Conservation (phyloP, 1,140 invertebrate genomes). For the Pachyrhynchus sulphureomaculatus region DNA sequence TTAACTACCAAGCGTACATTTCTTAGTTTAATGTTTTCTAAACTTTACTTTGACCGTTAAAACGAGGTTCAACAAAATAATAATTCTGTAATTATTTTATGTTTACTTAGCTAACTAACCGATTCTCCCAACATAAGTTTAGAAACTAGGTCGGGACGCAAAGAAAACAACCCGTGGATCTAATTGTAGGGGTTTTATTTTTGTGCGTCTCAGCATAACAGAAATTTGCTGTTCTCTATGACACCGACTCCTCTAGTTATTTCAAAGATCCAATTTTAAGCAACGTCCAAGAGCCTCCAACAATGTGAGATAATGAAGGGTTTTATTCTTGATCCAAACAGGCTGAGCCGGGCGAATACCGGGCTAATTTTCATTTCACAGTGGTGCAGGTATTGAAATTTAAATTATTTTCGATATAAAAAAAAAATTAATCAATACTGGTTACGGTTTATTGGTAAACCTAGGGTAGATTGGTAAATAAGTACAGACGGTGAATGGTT, state of each 20-base stretch:
- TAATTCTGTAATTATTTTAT: not conserved
- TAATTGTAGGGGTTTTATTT: conserved; percentile 8
- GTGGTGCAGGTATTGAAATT: conserved; percentile 5
- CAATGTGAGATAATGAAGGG: conserved; percentile 34
- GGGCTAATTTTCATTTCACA: conserved; percentile 7
- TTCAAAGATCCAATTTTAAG: conserved; percentile 29
- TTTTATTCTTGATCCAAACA: conserved; percentile 26
- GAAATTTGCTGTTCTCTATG: conserved; percentile 17
- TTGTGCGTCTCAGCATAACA: conserved; percentile 16
- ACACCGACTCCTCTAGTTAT: conserved; percentile 22
- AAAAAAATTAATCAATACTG: not conserved
- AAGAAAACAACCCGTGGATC: not conserved
- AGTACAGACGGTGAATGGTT: no score
- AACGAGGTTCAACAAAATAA: no score
- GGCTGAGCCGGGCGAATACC: not conserved
- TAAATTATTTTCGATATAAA: not conserved
- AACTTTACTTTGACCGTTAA: no score
- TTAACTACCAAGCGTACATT: no score
- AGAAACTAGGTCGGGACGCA: not conserved
- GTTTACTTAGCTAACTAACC: conserved; percentile 5
- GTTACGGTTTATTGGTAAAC: not conserved
- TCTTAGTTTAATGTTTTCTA: no score
- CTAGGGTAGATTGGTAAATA: no score
- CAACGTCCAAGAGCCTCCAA: conserved; percentile 22
- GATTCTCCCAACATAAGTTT: not conserved